Base-by-base conservation (phyloP, 2,888 invertebrate species). In the Brachyopa scutellaris region DNA sequence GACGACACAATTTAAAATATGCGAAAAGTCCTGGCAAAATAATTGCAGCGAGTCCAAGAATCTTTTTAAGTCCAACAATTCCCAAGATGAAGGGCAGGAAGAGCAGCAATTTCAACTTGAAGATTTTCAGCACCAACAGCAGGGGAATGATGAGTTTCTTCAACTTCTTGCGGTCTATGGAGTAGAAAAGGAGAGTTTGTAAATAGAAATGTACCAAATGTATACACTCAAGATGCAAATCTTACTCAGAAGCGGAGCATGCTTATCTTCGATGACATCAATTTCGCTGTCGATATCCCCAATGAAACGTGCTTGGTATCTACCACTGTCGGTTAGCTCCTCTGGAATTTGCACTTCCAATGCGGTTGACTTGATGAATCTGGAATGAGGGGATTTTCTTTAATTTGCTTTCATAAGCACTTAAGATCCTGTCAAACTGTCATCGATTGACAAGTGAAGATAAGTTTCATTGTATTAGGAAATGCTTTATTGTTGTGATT, bases 241-340 rank as follows among this genome's bases (percentile, higher is more conserved):
- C 95, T 94, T 91, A 96, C 96, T 95, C 90, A 96, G 94, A 53
- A 95, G 91, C 6, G 95, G 92, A 72, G 95, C 95, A 86, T 94
- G 95, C 89, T 96, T 95, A 86, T 96, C 95, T 88, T 96, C 96
- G 85, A 96, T 93, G 13, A 95, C 93, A 87, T 96, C 96, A 5
- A 96, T 93, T 89, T 96, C 96, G 86, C 95, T 95, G 76, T 95
- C 94, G 62, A 96, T 95, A 87, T 96, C 96, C 84, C 96, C 95
- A 36, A 96, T 92, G 89, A 96, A 96, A 80, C 96, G 92, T 0
- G 96, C 96, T 0, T 95, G 93, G 80, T 95, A 95, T 57, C 94
- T 91, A 0, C 95, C 95, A 2, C 92, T 92, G 42, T 94, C 94
- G 0, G 95, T 95, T n/a, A 95, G 93, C 62, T 95, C 94, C 77